phyloP scores from a whole-genome alignment of 2,113 vertebrate genomes.

The Clarias batrachus region DNA sequence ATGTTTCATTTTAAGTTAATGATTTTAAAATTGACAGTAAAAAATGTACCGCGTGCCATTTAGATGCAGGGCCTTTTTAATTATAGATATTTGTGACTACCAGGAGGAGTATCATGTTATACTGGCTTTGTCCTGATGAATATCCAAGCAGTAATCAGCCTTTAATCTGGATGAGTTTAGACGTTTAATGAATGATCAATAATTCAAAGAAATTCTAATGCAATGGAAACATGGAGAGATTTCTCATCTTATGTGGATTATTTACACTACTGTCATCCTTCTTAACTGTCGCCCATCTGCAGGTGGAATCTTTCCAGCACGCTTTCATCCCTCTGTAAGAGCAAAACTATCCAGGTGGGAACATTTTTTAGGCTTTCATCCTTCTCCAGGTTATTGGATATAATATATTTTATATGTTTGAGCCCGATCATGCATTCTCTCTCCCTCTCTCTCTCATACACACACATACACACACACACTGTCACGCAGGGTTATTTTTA shows the following conservation, averaged over 20 bases:
- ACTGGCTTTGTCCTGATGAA: not conserved
- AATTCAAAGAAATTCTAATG: conserved; percentile 22
- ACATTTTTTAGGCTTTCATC: not conserved
- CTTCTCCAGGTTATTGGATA: not conserved
- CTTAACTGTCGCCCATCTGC: not conserved
- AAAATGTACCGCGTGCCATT: not conserved
- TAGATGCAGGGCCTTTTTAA: not conserved
- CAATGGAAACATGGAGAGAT: not conserved
- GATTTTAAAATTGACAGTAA: not conserved
- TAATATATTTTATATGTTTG: conserved; percentile 6
- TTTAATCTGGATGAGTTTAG: not conserved
- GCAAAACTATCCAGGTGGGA: not conserved
- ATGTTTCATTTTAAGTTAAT: not conserved
- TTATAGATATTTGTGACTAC: not conserved
- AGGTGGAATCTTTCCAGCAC: not conserved
- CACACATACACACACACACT: not conserved
- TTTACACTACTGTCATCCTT: not conserved
- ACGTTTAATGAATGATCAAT: conserved; percentile 26
- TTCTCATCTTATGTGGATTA: not conserved
- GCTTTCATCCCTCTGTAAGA: not conserved
- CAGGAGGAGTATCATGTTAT: not conserved
- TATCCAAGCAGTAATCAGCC: not conserved
- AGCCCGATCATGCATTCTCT: not conserved
- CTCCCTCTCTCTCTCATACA: not conserved
- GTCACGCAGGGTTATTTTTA: conserved; percentile 42